Percentiles rank a stretch among this genome's conserved stretches.
These are phyloP conservation scores for Mamestra configurata DNA, from an alignment of 1,140 invertebrate genomes.

Conservation along the genomic window DNA sequence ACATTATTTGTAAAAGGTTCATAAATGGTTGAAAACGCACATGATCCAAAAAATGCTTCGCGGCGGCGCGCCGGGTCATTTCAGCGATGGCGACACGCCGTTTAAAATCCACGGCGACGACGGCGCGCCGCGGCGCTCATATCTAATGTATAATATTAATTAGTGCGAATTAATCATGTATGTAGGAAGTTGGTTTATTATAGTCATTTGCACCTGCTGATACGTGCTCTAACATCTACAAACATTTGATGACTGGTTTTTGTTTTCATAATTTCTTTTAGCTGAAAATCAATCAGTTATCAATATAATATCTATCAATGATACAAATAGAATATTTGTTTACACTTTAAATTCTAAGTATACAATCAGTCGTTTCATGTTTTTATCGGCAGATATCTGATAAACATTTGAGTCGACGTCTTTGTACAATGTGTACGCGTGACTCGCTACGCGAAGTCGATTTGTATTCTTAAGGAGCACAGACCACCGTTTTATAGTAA, in stretches of 20 bases:
- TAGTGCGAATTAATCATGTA: no score
- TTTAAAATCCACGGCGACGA: no score
- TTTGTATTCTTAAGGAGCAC: neutral
- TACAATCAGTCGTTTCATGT: conserved; percentile 61
- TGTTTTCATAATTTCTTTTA: neutral
- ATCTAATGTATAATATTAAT: no score
- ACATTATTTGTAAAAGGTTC: no score
- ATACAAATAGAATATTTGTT: conserved; percentile 46
- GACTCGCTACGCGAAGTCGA: conserved; percentile 9
- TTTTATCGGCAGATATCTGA: conserved; percentile 67
- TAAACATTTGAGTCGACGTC: conserved; percentile 66
- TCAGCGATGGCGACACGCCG: no score
- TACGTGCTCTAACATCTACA: neutral
- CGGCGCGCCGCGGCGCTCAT: no score
- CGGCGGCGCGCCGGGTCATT: no score
- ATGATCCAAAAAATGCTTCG: no score
- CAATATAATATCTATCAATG: conserved; percentile 21
- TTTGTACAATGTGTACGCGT: conserved; percentile 67
- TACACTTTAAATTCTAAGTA: conserved; percentile 68
- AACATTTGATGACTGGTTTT: neutral
- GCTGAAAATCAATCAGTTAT: conserved; percentile 27
- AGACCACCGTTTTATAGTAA: neutral
- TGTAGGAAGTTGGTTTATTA: no score
- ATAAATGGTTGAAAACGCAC: no score
- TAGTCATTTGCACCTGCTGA: no score